Evolutionary conservation across 2,113 vertebrate species (phyloP), one percentile per base, ranked within the genome.

Genomic region (Callithrix jacchus): DNA sequence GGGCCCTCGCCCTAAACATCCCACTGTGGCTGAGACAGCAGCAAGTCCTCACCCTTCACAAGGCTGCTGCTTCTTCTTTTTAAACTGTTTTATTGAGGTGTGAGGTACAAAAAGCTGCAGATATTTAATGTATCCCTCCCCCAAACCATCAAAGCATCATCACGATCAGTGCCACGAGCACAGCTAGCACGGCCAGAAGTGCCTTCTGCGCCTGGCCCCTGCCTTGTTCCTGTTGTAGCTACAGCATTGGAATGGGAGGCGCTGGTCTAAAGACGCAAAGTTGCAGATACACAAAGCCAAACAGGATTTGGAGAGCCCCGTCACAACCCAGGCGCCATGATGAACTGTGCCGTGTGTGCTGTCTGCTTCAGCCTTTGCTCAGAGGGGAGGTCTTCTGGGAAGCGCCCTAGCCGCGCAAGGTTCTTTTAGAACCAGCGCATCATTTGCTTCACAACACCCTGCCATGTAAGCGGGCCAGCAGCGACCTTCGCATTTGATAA

Each of bases 381-480:
- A 5, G 61, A 40, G 70, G 35, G 16, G 40, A 47, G 71, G 6
- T 8, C 58, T 27, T 23, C 16, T 0, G n/a, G 25, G 14, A 49
- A 27, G 9, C 1, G 37, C 2, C 13, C 11, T 66, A 4, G 8
- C 42, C 2, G 35, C 6, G 8, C 27, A 4, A 73, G 35, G 30
- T 45, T 66, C 76, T 91, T 80, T 21, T 3, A 56, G 52, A 91
- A 73, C 37, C 30, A n/a, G 4, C 52, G 0, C n/a, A 0, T 8
- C 32, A 8, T 14, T 42, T 1, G 47, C 35, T 37, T 25, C 32
- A 64, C 11, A 30, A 11, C 81, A 27, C 42, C 80, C 79, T 13
- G 1, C 2, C 0, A 5, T 9, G 7, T 13, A 45, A 58, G 58
- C 47, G 35, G 11, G 27, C 32, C 56, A 40, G 37, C 5, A 11